Evolutionary conservation across 2,797 vertebrate genomes (phyloP), one percentile per base, ranked within the genome.

Genomic region (Hippoglossus hippoglossus): DNA sequence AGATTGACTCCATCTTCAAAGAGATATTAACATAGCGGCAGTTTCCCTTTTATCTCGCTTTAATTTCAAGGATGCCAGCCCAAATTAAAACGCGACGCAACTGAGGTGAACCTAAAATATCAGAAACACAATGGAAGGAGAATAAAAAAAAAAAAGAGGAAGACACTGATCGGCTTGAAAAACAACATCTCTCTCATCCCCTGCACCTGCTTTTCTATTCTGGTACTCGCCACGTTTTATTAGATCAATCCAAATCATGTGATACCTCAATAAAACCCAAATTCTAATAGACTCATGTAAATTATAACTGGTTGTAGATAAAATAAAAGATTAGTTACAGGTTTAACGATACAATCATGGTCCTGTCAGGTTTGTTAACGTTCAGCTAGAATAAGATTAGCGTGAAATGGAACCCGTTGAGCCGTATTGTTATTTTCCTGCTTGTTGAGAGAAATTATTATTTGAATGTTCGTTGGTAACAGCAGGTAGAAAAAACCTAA

Each of bases 1-100:
- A 94, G 87, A 85, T 90, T 87, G 88, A 93, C 90, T 92, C 80
- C 77, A 81, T 93, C 93, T 93, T 94, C 93, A 94, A 94, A 94
- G 90, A 89, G 86, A 93, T 90, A 92, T 93, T 92, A 93, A 87
- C 91, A 93, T 86, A 89, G 80, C 56, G 9, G 71, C 83, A 71
- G 79, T 88, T 90, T 87, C 81, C 86, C 87, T 92, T 94, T 94
- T 90, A 93, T 93, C 91, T 92, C 75, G 56, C 79, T 82, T 83
- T 91, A 87, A 91, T 93, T 93, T 92, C 80, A 91, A 86, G 82
- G 87, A 93, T 92, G 91, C 85, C 81, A 88, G 82, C 71, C 77
- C 76, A 90, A 91, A 92, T 93, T 91, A 88, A 91, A 86, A 90
- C 81, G 81, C 81, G 54, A 36, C 21, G 65, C 28, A 55, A 89